phyloP scores from a whole-genome alignment of 35 echinoderm and acorn worm genomes.

The Stichopus chloronotus region DNA sequence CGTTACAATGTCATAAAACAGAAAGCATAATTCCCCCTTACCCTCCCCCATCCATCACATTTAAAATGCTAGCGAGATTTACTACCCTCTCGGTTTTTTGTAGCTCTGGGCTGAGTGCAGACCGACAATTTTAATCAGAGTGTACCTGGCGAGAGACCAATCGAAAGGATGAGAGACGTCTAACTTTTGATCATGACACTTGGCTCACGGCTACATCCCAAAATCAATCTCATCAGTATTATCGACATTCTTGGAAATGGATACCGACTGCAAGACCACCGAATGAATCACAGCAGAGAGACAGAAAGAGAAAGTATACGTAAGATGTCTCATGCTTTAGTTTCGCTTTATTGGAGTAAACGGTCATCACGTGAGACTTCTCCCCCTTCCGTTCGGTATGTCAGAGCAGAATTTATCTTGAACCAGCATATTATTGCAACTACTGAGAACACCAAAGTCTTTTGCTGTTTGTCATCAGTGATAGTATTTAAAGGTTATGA shows the following conservation, averaged over 20 bases:
- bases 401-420: no score
- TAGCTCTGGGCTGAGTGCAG: no score
- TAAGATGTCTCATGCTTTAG: not conserved
- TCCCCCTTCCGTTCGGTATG: not conserved
- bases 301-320: no score
- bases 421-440: no score
- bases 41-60: no score
- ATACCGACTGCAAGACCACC: not conserved
- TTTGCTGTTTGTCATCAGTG: no score
- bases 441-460: no score
- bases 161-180: not conserved
- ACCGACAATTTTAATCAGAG: not conserved
- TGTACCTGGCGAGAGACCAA: not conserved
- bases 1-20: no score
- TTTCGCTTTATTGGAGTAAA: not conserved
- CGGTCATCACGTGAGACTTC: not conserved
- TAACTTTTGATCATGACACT: not conserved
- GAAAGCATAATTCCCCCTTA: no score
- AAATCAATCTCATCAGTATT: constrained; percentile 2
- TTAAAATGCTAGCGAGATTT: no score
- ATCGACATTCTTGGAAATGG: not conserved
- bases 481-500: no score
- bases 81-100: no score
- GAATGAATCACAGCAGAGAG: not conserved
- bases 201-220: not conserved